Base-by-base conservation (phyloP, 2,888 invertebrate species). In the Synergus umbraculus region DNA sequence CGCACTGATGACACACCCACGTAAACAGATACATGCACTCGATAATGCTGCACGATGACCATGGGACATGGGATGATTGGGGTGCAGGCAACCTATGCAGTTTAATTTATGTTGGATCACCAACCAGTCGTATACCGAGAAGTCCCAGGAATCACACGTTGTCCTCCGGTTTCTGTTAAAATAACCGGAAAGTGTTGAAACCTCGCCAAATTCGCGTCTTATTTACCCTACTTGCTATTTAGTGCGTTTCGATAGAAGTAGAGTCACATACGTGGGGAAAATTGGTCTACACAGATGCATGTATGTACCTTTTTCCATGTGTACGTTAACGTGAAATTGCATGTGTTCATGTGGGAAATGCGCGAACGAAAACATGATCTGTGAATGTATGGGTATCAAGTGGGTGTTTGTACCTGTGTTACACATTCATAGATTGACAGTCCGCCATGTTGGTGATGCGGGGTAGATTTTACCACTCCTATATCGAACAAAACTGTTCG, bases 61-160 rank as follows among this genome's bases (percentile, higher is more conserved):
- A 89, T 89, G 88, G 88, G 85, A 88, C 88, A 89, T 85, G 86
- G 86, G 85, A 85, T 89, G 88, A 89, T 90, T 89, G 90, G 89
- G 89, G 89, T 89, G 89, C 83, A 86, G 85, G 85, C 86, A 84
- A 85, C 86, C 80, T 77, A 78, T 82, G 82, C 80, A 82, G 82
- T 82, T 82, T 82, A 82, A 82, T 82, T 82, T 82, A 82, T 82
- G 82, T 80, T 80, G 80, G 73, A 82, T 77, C 78, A 76, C 77
- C 78, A 60, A 80, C 80, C 90, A 88, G 90, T 90, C 89, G 89
- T 87, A 88, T 83, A 29, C 29, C 76, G 79, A 76, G 81, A 76
- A 60, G 76, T 76, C 13, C 41, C 22, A 76, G 49, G 49, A 58
- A 41, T 76, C 76, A 41, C 15, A 41, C 15, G n/a, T 15, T 29